These are phyloP conservation scores for Pycnomerus fuliginosus DNA, from an alignment of 2,888 invertebrate species.

Conservation along the genomic window DNA sequence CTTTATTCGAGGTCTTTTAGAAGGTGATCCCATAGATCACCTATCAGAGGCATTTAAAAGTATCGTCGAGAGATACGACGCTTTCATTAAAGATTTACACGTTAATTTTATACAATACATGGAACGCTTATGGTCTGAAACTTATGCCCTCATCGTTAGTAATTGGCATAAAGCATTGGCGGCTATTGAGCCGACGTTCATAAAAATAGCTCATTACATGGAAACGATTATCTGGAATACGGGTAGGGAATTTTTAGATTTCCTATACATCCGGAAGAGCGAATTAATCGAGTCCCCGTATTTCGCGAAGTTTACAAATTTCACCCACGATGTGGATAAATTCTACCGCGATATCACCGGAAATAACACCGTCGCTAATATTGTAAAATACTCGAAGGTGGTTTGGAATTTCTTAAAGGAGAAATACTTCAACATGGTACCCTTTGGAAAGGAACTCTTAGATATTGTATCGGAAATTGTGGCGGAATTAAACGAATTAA, in stretches of 20 bases:
- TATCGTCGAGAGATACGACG: constrained; percentile 74
- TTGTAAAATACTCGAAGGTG: constrained; percentile 72
- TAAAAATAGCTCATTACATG: constrained; percentile 72
- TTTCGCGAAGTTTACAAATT: constrained; percentile 75
- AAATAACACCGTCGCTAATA: constrained; percentile 75
- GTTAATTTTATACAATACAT: constrained; percentile 69
- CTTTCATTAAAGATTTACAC: constrained; percentile 75
- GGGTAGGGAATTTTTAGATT: constrained; percentile 74
- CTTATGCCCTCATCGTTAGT: constrained; percentile 61
- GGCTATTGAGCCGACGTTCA: constrained; percentile 75
- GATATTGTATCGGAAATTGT: constrained; percentile 64
- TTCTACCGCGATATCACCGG: constrained; percentile 76
- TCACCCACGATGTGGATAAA: constrained; percentile 77
- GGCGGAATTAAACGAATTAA: constrained; percentile 61
- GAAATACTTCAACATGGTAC: constrained; percentile 66
- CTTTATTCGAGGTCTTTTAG: constrained; percentile 66
- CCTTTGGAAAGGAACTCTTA: constrained; percentile 67
- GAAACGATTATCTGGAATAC: constrained; percentile 74
- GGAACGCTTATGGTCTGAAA: constrained; percentile 72
- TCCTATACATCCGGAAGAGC: constrained; percentile 75
- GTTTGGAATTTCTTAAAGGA: constrained; percentile 67
- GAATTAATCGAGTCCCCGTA: constrained; percentile 80
- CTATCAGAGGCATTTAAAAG: constrained; percentile 68
- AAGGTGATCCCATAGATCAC: constrained; percentile 74
- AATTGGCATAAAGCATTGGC: constrained; percentile 75